Conservation (phyloP, 2,888 invertebrate species). For the Phania funesta region DNA sequence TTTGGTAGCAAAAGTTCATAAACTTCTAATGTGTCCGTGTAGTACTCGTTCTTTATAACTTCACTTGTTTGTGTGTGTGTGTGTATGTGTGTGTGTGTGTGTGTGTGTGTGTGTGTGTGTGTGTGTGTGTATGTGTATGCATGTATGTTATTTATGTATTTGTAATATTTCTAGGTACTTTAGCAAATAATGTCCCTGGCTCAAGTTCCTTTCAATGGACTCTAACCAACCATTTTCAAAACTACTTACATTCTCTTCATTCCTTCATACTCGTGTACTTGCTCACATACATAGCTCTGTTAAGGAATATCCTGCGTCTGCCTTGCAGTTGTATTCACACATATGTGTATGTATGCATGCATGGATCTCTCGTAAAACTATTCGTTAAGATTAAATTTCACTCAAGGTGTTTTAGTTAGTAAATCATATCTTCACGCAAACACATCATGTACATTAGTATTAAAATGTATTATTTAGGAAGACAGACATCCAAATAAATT, state of each 20-base stretch:
- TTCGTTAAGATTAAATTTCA: slow-evolving; percentile 66
- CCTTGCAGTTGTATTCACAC: slow-evolving; percentile 14
- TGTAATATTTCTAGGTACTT: slow-evolving; percentile 67
- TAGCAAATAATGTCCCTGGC: slow-evolving; percentile 63
- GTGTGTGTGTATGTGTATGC: neutral
- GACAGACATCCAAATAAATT: slow-evolving; percentile 57
- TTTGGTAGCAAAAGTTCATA: neutral
- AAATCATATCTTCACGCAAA: slow-evolving; percentile 46
- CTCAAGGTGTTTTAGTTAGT: slow-evolving; percentile 64
- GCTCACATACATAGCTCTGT: no score
- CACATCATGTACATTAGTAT: neutral
- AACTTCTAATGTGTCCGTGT: no score
- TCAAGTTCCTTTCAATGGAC: slow-evolving; percentile 63
- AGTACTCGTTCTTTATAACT: no score
- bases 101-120: neutral
- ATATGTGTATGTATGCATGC: neutral
- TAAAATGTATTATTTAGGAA: slow-evolving; percentile 38
- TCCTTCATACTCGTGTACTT: neutral
- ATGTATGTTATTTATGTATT: slow-evolving; percentile 14
- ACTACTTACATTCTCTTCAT: neutral
- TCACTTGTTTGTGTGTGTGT: neutral
- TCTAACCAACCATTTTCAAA: slow-evolving; percentile 62
- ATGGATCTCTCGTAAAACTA: slow-evolving; percentile 53
- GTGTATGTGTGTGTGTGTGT: neutral
- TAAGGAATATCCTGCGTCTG: neutral